Evolutionary conservation across 2,888 invertebrate genomes (phyloP).

Genomic region (Mythimna albipuncta): DNA sequence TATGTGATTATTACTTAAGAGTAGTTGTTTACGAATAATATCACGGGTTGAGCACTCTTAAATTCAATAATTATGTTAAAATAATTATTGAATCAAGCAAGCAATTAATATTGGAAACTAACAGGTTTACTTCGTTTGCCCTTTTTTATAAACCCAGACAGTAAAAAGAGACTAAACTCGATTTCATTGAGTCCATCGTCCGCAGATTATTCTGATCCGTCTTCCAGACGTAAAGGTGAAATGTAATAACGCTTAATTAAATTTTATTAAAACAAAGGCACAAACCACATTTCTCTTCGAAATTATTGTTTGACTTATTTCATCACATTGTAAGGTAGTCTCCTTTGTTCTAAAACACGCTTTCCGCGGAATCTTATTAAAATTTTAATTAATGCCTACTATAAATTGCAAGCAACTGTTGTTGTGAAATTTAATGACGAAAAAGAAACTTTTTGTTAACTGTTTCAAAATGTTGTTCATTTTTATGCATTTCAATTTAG

Average conservation of each 20-base stretch:
- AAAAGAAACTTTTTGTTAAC: slow-evolving; percentile 46
- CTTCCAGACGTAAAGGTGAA: slow-evolving; percentile 68
- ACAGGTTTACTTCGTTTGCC: too few species aligned
- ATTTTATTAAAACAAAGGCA: slow-evolving; percentile 77
- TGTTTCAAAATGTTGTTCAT: slow-evolving; percentile 33
- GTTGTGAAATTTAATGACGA: slow-evolving; percentile 52
- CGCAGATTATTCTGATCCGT: slow-evolving; percentile 60
- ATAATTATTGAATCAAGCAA: too few species aligned
- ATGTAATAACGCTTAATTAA: slow-evolving; percentile 75
- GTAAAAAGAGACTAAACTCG: slow-evolving; percentile 21
- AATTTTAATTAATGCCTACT: slow-evolving; percentile 80
- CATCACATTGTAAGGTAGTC: slow-evolving; percentile 75
- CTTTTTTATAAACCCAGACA: background rate
- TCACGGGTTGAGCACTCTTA: too few species aligned
- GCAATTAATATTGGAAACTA: too few species aligned
- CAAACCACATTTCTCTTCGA: slow-evolving; percentile 73
- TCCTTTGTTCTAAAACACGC: slow-evolving; percentile 76
- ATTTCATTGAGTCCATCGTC: slow-evolving; percentile 48
- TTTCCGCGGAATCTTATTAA: slow-evolving; percentile 77
- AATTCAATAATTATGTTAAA: too few species aligned
- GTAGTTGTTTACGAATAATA: too few species aligned
- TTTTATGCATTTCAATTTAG: slow-evolving; percentile 47
- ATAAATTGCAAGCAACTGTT: slow-evolving; percentile 76
- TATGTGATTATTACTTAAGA: too few species aligned
- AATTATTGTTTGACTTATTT: slow-evolving; percentile 80